Base-by-base conservation (phyloP, 2,888 invertebrate genomes). In the Heliconius ethilla region DNA sequence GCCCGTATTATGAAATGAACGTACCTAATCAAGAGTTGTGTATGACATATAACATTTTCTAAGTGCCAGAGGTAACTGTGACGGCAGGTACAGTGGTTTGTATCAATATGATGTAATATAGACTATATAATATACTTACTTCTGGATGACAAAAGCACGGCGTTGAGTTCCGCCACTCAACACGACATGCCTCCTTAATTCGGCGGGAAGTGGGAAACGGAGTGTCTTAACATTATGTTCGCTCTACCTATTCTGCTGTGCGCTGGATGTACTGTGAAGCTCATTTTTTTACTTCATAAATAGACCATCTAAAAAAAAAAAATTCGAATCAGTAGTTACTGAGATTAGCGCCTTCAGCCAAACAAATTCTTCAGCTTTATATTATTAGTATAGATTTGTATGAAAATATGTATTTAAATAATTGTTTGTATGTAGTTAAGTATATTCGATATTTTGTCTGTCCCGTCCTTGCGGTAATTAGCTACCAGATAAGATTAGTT, bases 341-440 rank as follows among this genome's bases (percentile, higher is more conserved):
- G 59, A 59, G 51, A 22, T 51, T 51, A 51, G 59, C 59, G 10
- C 59, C 9, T 59, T 59, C 10, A 59, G 7, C n/a, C 59, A n/a
- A 10, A 59, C 10, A 59, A 59, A n/a, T 11, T 59, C 4, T 59
- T 51, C 51, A 22, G 7, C 22, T 51, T 51, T n/a, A n/a, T 10
- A n/a, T n/a, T n/a, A 59, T 59, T 59, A 22, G 18, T 51, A 51
- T 18, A n/a, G 13, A 63, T 27, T 15, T 63, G 18, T 27, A 27
- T 63, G 27, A 69, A 75, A 73, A 45, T 66, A 37, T 79, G 51
- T 59, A 62, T 29, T 29, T 67, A 65, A 40, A 70, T 79, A 77
- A 55, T 74, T 78, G 63, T 55, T 65, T 62, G 27, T 67, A 25
- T 18, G 13, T 25, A 40, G 25, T 40, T 40, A 25, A 9, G n/a